Conservation (phyloP, 2,113 vertebrate genomes). For the Hassar affinis region DNA sequence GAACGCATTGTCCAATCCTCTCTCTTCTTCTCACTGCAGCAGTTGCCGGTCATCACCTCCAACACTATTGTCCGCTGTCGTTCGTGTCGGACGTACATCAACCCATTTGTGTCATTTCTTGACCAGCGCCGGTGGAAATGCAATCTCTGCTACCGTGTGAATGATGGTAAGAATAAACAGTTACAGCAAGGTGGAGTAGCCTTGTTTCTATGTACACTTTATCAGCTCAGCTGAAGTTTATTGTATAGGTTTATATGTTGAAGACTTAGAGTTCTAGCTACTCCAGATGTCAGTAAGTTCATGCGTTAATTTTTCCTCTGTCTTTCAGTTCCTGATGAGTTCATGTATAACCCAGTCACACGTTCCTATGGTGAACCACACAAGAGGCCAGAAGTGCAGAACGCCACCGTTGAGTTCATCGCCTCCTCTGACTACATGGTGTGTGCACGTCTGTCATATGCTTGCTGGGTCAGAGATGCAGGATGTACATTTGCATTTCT, state of each 20-base stretch:
- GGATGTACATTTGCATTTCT: neutral
- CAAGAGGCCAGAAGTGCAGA: conserved; percentile 94
- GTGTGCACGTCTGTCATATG: conserved; percentile 36
- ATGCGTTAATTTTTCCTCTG: neutral
- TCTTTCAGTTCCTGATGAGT: conserved; percentile 90
- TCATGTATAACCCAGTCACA: conserved; percentile 97
- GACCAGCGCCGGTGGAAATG: conserved; percentile 97
- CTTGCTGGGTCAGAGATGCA: neutral
- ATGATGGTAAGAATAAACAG: conserved; percentile 80
- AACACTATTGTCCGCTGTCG: conserved; percentile 95
- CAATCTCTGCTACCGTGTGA: conserved; percentile 94
- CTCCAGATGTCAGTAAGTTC: neutral
- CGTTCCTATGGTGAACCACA: conserved; percentile 95
- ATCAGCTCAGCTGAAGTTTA: neutral
- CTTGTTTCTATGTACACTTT: neutral
- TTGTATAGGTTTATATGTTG: too few species aligned
- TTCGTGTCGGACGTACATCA: conserved; percentile 95
- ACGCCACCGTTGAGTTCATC: conserved; percentile 96
- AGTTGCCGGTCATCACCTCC: conserved; percentile 95
- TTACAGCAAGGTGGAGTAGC: neutral
- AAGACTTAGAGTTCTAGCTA: neutral
- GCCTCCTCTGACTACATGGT: conserved; percentile 99
- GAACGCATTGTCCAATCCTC: neutral
- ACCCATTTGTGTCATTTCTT: conserved; percentile 95
- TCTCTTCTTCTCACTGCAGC: conserved; percentile 69